Evolutionary conservation across 1,140 invertebrate species (phyloP).

Genomic region (Magallana angulata): DNA sequence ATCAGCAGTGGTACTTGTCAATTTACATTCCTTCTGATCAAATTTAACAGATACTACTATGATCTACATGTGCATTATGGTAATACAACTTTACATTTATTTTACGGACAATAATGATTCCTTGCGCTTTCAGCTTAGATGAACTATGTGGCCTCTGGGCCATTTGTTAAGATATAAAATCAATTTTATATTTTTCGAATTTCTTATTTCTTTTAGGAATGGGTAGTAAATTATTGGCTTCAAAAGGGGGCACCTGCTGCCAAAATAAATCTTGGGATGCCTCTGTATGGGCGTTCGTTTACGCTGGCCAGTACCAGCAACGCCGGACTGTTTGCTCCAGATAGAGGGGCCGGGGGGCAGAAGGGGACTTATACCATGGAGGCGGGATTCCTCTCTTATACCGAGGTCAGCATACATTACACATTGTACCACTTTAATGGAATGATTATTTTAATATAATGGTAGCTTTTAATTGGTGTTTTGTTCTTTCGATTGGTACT

Average conservation of each 20-base stretch:
- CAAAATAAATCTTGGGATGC: slow-evolving; percentile 97
- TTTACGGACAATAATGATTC: too few species aligned
- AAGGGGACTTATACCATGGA: slow-evolving; percentile 84
- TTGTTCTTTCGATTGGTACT: too few species aligned
- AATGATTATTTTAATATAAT: too few species aligned
- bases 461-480: too few species aligned
- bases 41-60: too few species aligned
- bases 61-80: too few species aligned
- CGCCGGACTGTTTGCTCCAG: slow-evolving; percentile 55
- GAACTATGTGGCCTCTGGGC: neutral
- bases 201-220: slow-evolving; percentile 61
- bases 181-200: neutral
- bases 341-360: slow-evolving; percentile 56
- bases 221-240: slow-evolving; percentile 70
- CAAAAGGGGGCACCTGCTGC: slow-evolving; percentile 92
- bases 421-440: too few species aligned
- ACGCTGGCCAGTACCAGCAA: slow-evolving; percentile 57
- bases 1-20: too few species aligned
- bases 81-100: too few species aligned
- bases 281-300: slow-evolving; percentile 78
- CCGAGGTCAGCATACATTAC: slow-evolving; percentile 62
- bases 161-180: neutral
- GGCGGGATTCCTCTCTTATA: slow-evolving; percentile 69
- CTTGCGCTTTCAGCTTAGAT: neutral
- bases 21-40: too few species aligned